A percentile compares a stretch with the other conserved stretches of the same genome.
Conservation (phyloP, 2,797 vertebrate species). For the Discoglossus pictus region DNA sequence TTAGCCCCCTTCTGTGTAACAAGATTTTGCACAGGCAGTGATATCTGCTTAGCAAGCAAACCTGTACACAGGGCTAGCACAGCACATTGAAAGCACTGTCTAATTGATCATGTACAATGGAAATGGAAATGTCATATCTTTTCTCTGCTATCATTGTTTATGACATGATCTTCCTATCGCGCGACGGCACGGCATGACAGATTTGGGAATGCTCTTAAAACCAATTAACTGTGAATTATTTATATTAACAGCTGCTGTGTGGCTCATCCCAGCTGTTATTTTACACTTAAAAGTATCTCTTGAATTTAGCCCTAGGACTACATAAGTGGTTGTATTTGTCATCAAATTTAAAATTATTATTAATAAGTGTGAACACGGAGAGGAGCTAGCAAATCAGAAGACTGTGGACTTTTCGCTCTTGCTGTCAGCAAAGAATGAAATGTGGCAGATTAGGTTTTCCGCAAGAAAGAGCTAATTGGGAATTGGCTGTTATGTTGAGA, state of each 20-base stretch:
- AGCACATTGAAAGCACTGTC: constrained; percentile 26
- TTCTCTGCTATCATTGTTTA: constrained; percentile 17
- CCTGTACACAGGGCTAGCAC: constrained; percentile 4
- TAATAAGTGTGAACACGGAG: constrained; percentile 43
- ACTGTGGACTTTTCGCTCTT: neutral
- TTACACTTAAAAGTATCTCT: constrained; percentile 16
- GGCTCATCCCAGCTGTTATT: constrained; percentile 51
- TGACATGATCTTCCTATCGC: neutral
- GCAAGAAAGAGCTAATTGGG: constrained; percentile 26
- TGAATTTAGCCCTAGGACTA: constrained; percentile 37
- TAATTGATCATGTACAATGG: constrained; percentile 25
- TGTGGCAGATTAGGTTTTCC: constrained; percentile 20
- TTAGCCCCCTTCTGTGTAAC: neutral
- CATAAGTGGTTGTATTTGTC: constrained; percentile 37
- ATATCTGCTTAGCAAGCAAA: constrained; percentile 21
- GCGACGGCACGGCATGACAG: neutral
- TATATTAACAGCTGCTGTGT: constrained; percentile 53
- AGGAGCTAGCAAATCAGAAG: constrained; percentile 30
- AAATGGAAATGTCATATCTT: constrained; percentile 12
- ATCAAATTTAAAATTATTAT: constrained; percentile 12
- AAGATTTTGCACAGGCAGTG: neutral
- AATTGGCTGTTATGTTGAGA: constrained; percentile 18
- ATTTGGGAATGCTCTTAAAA: constrained; percentile 41
- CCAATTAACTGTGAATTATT: constrained; percentile 58
- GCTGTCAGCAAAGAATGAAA: constrained; percentile 9